Evolutionary conservation across 1,140 invertebrate species (phyloP), one percentile per base, ranked within the genome.

Genomic region (Lepidostoma basale): DNA sequence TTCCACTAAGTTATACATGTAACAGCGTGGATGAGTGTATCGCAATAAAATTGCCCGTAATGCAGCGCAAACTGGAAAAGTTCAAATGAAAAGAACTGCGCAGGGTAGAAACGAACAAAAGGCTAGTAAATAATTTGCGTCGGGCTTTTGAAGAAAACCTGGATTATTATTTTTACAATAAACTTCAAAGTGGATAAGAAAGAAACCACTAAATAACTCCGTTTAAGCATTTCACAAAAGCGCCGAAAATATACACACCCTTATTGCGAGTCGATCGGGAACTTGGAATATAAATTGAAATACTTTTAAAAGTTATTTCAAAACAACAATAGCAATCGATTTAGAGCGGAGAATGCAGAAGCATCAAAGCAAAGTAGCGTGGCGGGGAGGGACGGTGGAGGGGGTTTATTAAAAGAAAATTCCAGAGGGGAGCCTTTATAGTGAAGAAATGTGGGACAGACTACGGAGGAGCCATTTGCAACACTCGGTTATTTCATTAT

Each of bases 401-500:
- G 20, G 20, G 67, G 66, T 72, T 72, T 72, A 72, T 72, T 69
- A 72, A 72, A 72, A 72, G 62, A 64, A 72, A 72, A 72, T 68
- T 72, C 70, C 56, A 42, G 49, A 10, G 36, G 54, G 23, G 58
- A 16, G 18, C 26, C 23, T 62, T 62, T 65, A 65, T 65, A 64
- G 22, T 16, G 45, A 72, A 72, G 62, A 68, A 72, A 67, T 68
- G 62, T 72, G 70, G 70, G 58, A 67, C 70, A 72, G 60, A 14
- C 10, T 54, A 33, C 62, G 42, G 30, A 60, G 23, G 56, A 58
- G 63, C 67, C 71, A 69, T 73, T 73, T 73, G 71, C 71, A 72
- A 72, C 70, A 72, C 70, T 73, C 71, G 71, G 71, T 60, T 69
- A 73, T 73, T 73, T 73, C 71, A 73, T 73, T 73, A 73, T 69